Evolutionary conservation across 2,113 vertebrate genomes (phyloP).

Genomic region (Naja naja): DNA sequence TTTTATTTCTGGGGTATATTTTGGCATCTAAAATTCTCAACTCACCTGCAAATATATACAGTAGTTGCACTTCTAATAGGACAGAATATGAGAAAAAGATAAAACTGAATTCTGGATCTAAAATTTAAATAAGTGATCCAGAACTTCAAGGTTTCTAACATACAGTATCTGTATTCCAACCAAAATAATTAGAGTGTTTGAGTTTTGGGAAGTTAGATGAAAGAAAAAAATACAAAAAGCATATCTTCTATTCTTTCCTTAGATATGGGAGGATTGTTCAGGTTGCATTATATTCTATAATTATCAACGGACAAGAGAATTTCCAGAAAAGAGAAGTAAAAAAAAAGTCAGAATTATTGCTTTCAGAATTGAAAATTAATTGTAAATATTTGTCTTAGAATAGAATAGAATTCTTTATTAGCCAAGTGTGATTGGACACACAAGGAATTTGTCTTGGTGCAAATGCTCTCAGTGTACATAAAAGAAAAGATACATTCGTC

Average conservation of each 20-base stretch:
- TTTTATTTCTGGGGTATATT: neutral
- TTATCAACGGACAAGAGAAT: neutral
- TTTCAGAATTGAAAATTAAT: neutral
- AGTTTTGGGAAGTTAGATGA: neutral
- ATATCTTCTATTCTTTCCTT: neutral
- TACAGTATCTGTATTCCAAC: neutral
- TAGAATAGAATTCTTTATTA: too few relatives aligned
- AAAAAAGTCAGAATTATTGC: neutral
- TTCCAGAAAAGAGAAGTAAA: neutral
- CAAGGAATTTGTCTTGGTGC: too few relatives aligned
- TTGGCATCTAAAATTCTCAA: neutral
- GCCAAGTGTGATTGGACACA: too few relatives aligned
- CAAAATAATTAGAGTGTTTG: neutral
- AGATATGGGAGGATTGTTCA: neutral
- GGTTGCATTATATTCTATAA: neutral
- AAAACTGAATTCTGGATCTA: neutral
- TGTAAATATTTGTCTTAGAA: neutral
- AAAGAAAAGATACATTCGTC: too few relatives aligned
- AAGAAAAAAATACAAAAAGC: neutral
- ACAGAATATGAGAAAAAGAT: neutral
- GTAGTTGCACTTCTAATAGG: neutral
- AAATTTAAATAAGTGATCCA: neutral
- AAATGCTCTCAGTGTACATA: too few relatives aligned
- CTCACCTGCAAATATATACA: neutral
- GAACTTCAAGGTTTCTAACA: neutral